A percentile compares a stretch with the other conserved stretches of the same genome.
phyloP scores from a whole-genome alignment of 2,797 vertebrate species.

The Halcyon smyrnensis region DNA sequence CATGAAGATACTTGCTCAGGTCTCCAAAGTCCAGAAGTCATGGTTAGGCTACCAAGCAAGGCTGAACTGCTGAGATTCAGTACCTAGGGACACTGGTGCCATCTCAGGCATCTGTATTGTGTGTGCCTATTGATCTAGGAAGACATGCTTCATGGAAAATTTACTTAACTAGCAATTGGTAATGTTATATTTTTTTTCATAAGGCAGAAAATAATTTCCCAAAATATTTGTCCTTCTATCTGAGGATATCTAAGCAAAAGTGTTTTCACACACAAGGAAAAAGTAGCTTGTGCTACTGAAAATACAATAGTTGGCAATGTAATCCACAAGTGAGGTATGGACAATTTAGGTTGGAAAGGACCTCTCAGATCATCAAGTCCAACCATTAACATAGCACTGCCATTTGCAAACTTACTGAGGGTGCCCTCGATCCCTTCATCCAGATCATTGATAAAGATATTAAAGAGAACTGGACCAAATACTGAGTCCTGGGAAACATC shows the following conservation, averaged over 20 bases:
- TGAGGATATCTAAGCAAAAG: background rate
- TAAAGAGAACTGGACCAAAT: too few species aligned
- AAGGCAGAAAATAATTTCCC: background rate
- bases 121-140: background rate
- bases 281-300: background rate
- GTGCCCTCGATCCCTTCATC: too few species aligned
- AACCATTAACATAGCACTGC: background rate
- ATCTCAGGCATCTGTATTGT: background rate
- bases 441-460: too few species aligned
- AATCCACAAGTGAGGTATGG: background rate
- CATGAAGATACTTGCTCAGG: background rate
- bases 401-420: too few species aligned
- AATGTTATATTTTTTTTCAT: background rate
- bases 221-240: background rate
- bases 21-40: background rate
- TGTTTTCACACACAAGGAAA: background rate
- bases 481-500: too few species aligned
- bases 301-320: background rate
- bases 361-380: background rate
- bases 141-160: background rate
- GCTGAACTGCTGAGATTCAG: background rate
- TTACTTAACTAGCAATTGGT: background rate
- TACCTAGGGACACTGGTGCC: background rate
- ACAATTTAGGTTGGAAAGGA: background rate
- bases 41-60: background rate